Evolutionary conservation across 2,888 invertebrate species (phyloP).

Genomic region (Hirtodrosophila alboralis): DNA sequence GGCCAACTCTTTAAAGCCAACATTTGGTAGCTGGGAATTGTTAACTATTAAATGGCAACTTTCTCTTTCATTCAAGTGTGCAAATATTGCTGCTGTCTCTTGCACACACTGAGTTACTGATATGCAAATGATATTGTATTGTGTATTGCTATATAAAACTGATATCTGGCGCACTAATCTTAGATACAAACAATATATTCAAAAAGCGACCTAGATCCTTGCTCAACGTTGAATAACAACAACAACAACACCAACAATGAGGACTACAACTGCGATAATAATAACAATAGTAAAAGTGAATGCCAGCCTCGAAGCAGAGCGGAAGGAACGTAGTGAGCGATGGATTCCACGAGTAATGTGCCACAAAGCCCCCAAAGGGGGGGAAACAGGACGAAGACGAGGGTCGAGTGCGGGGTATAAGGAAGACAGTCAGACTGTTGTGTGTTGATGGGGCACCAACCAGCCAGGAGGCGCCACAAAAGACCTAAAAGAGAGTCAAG

Average conservation of each 20-base stretch:
- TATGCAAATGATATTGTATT: constrained; percentile 73
- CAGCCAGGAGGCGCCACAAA: constrained; percentile 25
- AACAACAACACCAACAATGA: constrained; percentile 52
- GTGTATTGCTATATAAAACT: constrained; percentile 70
- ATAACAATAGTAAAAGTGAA: constrained; percentile 70
- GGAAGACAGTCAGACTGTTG: constrained; percentile 38
- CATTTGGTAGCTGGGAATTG: background rate
- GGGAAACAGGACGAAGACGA: too few relatives aligned
- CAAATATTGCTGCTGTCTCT: constrained; percentile 27
- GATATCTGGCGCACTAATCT: constrained; percentile 76
- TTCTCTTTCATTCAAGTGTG: constrained; percentile 10
- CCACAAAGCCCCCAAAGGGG: constrained; percentile 11
- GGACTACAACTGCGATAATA: constrained; percentile 69
- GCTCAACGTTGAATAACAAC: constrained; percentile 56
- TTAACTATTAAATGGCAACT: constrained; percentile 8
- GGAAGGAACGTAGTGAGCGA: constrained; percentile 60
- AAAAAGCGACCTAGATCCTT: constrained; percentile 76
- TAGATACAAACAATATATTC: constrained; percentile 77
- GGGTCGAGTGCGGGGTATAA: too few relatives aligned
- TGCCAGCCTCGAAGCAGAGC: constrained; percentile 63
- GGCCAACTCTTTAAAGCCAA: constrained; percentile 6
- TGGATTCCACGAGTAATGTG: constrained; percentile 43
- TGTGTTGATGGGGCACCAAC: constrained; percentile 38
- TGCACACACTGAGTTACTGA: constrained; percentile 31
- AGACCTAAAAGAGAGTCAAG: constrained; percentile 5